Evolutionary conservation across 1,140 invertebrate species (phyloP).

Genomic region (Tetraneura akinire): DNA sequence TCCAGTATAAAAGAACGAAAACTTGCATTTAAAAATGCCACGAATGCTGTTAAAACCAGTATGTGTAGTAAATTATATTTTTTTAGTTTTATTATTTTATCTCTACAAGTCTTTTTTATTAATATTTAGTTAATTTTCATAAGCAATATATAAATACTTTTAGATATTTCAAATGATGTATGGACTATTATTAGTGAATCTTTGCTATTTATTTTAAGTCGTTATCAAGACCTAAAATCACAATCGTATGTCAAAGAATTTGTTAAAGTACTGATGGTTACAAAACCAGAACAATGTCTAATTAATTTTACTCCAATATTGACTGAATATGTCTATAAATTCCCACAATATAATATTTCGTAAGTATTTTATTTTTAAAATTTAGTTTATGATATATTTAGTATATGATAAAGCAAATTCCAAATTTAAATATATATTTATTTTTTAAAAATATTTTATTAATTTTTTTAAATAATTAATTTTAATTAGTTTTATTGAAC

Average conservation of each 20-base stretch:
- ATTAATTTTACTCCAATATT: conserved; percentile 40
- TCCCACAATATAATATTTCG: conserved; percentile 39
- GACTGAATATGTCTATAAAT: conserved; percentile 9
- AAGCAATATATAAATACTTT: not conserved
- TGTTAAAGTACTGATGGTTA: not conserved
- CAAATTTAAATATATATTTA: not conserved
- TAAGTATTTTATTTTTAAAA: not conserved
- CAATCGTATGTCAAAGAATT: conserved; percentile 46
- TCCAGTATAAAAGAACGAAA: conserved; percentile 40
- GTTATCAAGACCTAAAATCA: conserved; percentile 38
- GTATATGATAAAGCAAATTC: too few species aligned
- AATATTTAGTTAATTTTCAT: too few species aligned
- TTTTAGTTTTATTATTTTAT: too few species aligned
- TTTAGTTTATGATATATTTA: not conserved
- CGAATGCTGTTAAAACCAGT: conserved; percentile 35
- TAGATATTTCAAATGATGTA: conserved; percentile 34
- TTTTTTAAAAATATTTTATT: too few species aligned
- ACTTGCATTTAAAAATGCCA: conserved; percentile 40
- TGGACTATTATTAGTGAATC: conserved; percentile 10
- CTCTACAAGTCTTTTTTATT: too few species aligned
- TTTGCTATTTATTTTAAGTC: conserved; percentile 15
- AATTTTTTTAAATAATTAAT: not conserved
- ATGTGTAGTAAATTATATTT: not conserved
- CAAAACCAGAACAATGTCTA: conserved; percentile 22
- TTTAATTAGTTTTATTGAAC: not conserved